Evolutionary conservation across 2,888 invertebrate genomes (phyloP).

Genomic region (Erebia palarica): DNA sequence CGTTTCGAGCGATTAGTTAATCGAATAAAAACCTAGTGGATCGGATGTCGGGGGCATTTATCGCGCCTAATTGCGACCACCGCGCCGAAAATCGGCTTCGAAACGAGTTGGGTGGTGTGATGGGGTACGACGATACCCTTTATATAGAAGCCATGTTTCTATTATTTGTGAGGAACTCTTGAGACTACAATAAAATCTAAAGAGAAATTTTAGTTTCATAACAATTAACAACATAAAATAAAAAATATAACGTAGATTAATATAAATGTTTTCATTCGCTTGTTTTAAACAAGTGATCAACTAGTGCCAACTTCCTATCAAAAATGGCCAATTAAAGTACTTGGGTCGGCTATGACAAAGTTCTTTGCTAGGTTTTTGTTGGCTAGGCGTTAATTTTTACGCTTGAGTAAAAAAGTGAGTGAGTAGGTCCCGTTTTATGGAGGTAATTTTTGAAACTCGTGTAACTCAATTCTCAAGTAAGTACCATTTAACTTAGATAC

Average conservation of each 20-base stretch:
- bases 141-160: slow-evolving; percentile 21
- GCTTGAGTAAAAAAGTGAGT: too few relatives aligned
- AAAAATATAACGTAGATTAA: not conserved
- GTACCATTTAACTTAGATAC: too few relatives aligned
- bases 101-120: slow-evolving; percentile 71
- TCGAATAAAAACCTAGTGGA: slow-evolving; percentile 67
- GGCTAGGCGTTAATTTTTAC: too few relatives aligned
- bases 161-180: slow-evolving; percentile 12
- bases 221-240: not conserved
- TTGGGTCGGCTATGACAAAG: too few relatives aligned
- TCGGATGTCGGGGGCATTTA: slow-evolving; percentile 74
- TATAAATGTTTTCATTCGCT: not conserved
- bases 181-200: not conserved
- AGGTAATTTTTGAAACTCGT: too few relatives aligned
- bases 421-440: too few relatives aligned
- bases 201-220: not conserved
- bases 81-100: slow-evolving; percentile 61
- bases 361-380: too few relatives aligned
- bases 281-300: not conserved
- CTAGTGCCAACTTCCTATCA: too few relatives aligned
- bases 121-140: slow-evolving; percentile 32
- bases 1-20: slow-evolving; percentile 65
- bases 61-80: slow-evolving; percentile 77
- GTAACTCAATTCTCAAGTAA: too few relatives aligned
- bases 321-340: too few relatives aligned